A percentile compares a stretch with the other conserved stretches of the same genome.
Evolutionary conservation across 2,888 invertebrate species (phyloP).

Genomic region (Herminia tarsipennalis): DNA sequence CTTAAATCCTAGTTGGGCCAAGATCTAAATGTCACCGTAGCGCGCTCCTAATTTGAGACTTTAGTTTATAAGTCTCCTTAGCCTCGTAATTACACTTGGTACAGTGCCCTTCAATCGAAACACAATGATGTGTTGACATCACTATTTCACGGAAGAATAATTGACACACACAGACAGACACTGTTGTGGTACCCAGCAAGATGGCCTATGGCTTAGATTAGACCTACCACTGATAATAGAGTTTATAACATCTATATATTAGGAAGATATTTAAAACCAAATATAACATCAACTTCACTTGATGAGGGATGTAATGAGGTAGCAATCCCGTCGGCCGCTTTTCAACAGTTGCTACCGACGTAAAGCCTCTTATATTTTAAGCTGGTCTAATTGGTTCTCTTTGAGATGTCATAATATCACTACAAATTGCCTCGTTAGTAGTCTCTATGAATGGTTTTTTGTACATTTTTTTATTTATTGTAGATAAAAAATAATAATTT

Average conservation of each 20-base stretch:
- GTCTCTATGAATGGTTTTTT: constrained; percentile 7
- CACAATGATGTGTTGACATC: too few species aligned
- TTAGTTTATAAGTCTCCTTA: too few species aligned
- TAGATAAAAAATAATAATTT: too few species aligned
- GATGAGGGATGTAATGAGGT: constrained; percentile 14
- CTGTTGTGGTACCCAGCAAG: too few species aligned
- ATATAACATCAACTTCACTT: not conserved
- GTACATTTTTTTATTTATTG: too few species aligned
- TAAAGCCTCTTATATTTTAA: constrained; percentile 43
- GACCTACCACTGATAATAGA: too few species aligned
- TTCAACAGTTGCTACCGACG: constrained; percentile 22
- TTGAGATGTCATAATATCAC: constrained; percentile 29
- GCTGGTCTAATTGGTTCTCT: constrained; percentile 44
- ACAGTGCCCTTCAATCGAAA: too few species aligned
- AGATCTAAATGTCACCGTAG: too few species aligned
- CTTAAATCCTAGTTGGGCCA: not conserved
- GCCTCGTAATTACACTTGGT: too few species aligned
- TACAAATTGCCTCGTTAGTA: constrained; percentile 26
- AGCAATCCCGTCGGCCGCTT: constrained; percentile 12
- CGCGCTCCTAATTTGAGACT: not conserved
- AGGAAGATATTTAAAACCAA: not conserved
- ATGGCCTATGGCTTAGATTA: too few species aligned
- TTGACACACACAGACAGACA: too few species aligned
- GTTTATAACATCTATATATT: constrained; percentile 5
- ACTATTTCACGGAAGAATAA: too few species aligned